Percentiles rank a stretch among this genome's conserved stretches.
These are phyloP conservation scores for Cyclopterus lumpus DNA, from an alignment of 2,797 vertebrate species.

Conservation along the genomic window DNA sequence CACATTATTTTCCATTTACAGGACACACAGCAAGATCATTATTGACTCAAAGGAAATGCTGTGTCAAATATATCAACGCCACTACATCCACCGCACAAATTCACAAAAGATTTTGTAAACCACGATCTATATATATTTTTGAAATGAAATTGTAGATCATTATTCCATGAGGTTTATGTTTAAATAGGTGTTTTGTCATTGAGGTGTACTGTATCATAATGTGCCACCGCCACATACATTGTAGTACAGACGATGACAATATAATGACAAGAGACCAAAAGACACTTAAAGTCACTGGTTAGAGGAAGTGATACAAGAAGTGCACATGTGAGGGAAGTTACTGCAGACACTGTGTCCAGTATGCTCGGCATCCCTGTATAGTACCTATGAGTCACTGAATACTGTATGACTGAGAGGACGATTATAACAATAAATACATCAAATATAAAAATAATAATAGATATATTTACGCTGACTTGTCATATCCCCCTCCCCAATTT, in stretches of 20 bases:
- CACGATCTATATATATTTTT: constrained; percentile 11
- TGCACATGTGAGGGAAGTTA: constrained; percentile 40
- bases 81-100: background rate
- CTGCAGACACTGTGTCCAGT: constrained; percentile 32
- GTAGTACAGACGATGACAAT: constrained; percentile 6
- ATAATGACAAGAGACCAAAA: constrained; percentile 17
- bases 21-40: background rate
- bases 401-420: constrained; percentile 6
- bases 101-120: constrained; percentile 29
- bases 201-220: constrained; percentile 15
- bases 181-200: constrained; percentile 15
- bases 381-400: constrained; percentile 29
- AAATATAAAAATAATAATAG: background rate
- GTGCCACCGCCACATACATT: background rate
- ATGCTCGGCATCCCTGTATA: constrained; percentile 16
- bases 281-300: constrained; percentile 22
- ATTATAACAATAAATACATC: background rate
- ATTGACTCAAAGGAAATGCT: background rate
- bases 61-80: background rate
- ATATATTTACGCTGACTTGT: background rate
- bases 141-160: constrained; percentile 42
- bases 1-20: constrained; percentile 3
- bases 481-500: background rate
- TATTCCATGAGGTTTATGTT: constrained; percentile 6
- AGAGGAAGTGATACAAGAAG: constrained; percentile 66